phyloP scores from a whole-genome alignment of 1,140 invertebrate species.

The Drosophila seguyi region DNA sequence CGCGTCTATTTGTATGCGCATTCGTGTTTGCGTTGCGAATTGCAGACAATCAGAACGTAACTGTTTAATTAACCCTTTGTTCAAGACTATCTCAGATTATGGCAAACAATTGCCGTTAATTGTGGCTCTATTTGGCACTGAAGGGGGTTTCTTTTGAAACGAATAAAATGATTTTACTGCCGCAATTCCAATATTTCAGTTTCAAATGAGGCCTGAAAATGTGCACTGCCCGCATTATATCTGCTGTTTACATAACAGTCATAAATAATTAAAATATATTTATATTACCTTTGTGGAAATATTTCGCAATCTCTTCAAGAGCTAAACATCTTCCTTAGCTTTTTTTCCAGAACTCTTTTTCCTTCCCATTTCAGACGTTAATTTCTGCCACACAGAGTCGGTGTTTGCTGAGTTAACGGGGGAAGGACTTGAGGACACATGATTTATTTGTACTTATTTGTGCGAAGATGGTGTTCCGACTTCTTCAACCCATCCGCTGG shows the following conservation, averaged over 20 bases:
- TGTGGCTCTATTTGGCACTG: slow-evolving; percentile 35
- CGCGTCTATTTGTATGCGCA: background rate
- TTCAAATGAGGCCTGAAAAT: slow-evolving; percentile 53
- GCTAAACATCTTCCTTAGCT: background rate
- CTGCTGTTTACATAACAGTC: background rate
- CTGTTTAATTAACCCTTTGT: slow-evolving; percentile 69
- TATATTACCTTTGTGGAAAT: background rate
- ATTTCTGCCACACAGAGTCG: slow-evolving; percentile 56
- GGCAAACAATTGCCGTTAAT: slow-evolving; percentile 61
- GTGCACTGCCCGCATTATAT: background rate
- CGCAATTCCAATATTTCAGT: slow-evolving; percentile 50
- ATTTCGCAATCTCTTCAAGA: background rate
- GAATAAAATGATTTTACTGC: slow-evolving; percentile 30
- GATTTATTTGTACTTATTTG: slow-evolving; percentile 77
- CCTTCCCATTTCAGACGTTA: slow-evolving; percentile 48
- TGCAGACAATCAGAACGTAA: slow-evolving; percentile 40
- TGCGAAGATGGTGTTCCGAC: slow-evolving; percentile 50
- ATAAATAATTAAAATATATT: background rate
- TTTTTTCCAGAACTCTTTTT: slow-evolving; percentile 4
- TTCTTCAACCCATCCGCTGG: slow-evolving; percentile 60
- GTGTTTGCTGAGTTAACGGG: slow-evolving; percentile 1
- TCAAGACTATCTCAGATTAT: slow-evolving; percentile 36
- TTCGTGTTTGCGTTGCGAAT: slow-evolving; percentile 11
- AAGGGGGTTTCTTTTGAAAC: slow-evolving; percentile 14
- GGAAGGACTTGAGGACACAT: slow-evolving; percentile 30